Evolutionary conservation across 2,797 vertebrate species (phyloP).

Genomic region (Streptopelia turtur): DNA sequence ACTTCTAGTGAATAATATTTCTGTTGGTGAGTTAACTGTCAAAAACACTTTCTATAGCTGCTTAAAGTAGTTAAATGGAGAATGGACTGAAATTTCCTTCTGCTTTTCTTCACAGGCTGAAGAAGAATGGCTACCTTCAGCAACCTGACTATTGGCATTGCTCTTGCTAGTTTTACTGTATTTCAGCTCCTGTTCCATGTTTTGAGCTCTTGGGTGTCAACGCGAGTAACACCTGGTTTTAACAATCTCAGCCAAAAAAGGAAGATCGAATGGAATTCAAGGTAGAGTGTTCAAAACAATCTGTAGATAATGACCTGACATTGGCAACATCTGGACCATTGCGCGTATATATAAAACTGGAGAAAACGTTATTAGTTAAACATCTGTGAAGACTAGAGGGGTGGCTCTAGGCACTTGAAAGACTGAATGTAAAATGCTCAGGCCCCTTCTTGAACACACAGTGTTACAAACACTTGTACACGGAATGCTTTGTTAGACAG

Average conservation of each 20-base stretch:
- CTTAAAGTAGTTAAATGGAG: not conserved
- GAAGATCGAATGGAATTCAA: constrained; percentile 99
- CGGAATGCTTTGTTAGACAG: not conserved
- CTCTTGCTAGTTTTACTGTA: constrained; percentile 86
- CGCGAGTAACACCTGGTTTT: constrained; percentile 86
- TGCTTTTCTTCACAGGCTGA: constrained; percentile 75
- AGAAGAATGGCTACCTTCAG: constrained; percentile 91
- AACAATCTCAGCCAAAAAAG: constrained; percentile 86
- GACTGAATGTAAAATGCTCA: not conserved
- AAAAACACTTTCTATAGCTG: not conserved
- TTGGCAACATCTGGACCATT: not conserved
- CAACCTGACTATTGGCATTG: constrained; percentile 82
- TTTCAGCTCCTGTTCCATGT: constrained; percentile 95
- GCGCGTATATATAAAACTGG: not conserved
- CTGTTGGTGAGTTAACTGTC: not conserved
- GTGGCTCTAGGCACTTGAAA: not conserved
- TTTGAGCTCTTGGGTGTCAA: constrained; percentile 90
- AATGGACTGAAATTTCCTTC: not conserved
- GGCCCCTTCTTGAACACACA: not conserved
- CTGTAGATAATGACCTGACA: not conserved
- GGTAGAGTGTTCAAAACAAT: constrained; percentile 78
- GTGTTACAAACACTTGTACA: not conserved
- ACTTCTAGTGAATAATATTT: not conserved
- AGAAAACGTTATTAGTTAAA: not conserved
- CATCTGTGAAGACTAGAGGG: not conserved